phyloP scores from a whole-genome alignment of 2,888 invertebrate species.

The Drosophila borborema region DNA sequence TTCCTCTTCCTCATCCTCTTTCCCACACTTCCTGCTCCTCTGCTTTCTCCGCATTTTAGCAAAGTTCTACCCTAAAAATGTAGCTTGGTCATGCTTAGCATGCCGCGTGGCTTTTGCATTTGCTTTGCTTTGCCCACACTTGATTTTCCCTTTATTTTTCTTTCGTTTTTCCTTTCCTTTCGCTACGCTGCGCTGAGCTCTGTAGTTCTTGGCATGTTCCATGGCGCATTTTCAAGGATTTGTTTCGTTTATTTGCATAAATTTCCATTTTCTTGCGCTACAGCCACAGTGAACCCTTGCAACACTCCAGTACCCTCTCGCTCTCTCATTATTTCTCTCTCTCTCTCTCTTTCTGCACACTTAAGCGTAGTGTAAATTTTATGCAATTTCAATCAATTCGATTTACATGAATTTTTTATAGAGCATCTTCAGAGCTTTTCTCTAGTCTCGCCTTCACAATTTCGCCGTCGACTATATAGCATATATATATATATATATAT shows the following conservation, averaged over 20 bases:
- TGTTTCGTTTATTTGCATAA: conserved; percentile 77
- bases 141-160: conserved; percentile 30
- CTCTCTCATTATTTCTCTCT: not conserved
- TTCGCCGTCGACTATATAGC: conserved; percentile 12
- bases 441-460: conserved; percentile 1
- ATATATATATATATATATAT: not conserved
- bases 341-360: not conserved
- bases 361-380: conserved; percentile 60
- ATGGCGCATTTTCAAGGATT: conserved; percentile 68
- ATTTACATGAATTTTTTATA: conserved; percentile 74
- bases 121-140: conserved; percentile 39
- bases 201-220: conserved; percentile 34
- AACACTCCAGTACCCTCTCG: not conserved
- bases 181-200: conserved; percentile 14
- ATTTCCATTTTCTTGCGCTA: conserved; percentile 67
- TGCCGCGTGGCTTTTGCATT: conserved; percentile 42
- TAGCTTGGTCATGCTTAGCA: conserved; percentile 29
- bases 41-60: not conserved
- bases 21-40: not conserved
- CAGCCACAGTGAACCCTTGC: conserved; percentile 6
- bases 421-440: conserved; percentile 22
- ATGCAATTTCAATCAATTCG: conserved; percentile 80
- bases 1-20: not conserved
- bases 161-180: conserved; percentile 12
- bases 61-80: conserved; percentile 2